These are phyloP conservation scores for Drosophila dives DNA, from an alignment of 2,888 invertebrate genomes.

Conservation along the genomic window DNA sequence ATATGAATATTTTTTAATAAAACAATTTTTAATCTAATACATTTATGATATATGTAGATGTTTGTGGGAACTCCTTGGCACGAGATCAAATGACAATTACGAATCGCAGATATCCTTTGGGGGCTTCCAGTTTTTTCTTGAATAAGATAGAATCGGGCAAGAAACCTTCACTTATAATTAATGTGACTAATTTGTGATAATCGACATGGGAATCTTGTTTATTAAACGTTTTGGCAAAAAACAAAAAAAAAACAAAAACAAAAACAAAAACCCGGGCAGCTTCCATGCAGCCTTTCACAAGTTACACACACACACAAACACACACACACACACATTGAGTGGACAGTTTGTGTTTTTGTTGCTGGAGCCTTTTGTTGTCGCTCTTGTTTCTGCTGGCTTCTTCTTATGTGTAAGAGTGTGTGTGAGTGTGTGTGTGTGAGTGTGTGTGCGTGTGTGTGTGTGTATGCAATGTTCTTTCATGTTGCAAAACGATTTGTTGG, in stretches of 20 bases:
- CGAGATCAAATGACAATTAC: neutral
- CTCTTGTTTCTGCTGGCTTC: constrained; percentile 40
- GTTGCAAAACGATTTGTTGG: constrained; percentile 83
- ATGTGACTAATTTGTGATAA: constrained; percentile 84
- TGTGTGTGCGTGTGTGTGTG: constrained; percentile 21
- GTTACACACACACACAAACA: constrained; percentile 23
- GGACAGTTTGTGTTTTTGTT: constrained; percentile 53
- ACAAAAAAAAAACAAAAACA: constrained; percentile 28
- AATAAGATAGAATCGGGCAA: constrained; percentile 40
- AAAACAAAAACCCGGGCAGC: constrained; percentile 29
- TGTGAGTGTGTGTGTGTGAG: constrained; percentile 28
- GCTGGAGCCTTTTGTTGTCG: constrained; percentile 43
- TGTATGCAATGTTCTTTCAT: constrained; percentile 73
- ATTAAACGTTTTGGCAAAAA: constrained; percentile 80
- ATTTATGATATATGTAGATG: neutral
- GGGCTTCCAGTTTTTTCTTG: constrained; percentile 28
- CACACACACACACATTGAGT: constrained; percentile 15
- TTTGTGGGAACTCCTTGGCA: neutral
- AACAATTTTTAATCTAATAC: neutral
- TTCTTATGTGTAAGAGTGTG: constrained; percentile 42
- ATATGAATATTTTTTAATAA: neutral
- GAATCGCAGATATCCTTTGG: constrained; percentile 20
- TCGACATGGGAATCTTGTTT: constrained; percentile 84
- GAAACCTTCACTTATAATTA: constrained; percentile 74
- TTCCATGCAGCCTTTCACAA: constrained; percentile 45